Conservation (phyloP, 2,113 vertebrate genomes). For the Albula glossodonta region DNA sequence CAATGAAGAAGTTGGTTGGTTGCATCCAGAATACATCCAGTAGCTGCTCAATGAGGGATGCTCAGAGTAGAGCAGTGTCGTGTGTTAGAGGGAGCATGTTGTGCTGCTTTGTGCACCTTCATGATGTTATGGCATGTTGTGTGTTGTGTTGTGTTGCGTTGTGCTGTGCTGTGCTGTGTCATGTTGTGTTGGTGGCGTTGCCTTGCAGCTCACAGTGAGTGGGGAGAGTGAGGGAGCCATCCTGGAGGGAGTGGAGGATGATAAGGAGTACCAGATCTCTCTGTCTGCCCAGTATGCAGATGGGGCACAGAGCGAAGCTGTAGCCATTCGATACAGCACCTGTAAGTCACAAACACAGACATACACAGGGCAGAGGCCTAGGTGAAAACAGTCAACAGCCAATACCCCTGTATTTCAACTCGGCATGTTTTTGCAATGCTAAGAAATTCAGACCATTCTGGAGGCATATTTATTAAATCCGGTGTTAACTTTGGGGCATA, state of each 20-base stretch:
- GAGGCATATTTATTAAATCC: too few species aligned
- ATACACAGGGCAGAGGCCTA: not conserved
- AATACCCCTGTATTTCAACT: too few species aligned
- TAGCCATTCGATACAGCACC: slow-evolving; percentile 82
- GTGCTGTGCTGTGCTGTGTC: not conserved
- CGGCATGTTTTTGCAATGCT: too few species aligned
- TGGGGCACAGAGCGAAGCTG: slow-evolving; percentile 82
- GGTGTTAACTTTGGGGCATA: too few species aligned
- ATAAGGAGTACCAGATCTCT: slow-evolving; percentile 86
- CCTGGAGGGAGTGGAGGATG: slow-evolving; percentile 78
- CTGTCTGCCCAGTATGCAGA: slow-evolving; percentile 86
- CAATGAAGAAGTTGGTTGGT: too few species aligned
- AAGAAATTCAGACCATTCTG: too few species aligned
- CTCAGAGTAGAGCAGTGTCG: too few species aligned
- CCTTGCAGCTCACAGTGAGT: slow-evolving; percentile 73
- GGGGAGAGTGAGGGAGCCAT: slow-evolving; percentile 72
- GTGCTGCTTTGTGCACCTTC: not conserved
- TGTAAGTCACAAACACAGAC: slow-evolving; percentile 68
- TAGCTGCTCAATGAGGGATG: too few species aligned
- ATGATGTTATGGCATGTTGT: not conserved
- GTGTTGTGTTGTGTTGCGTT: slow-evolving; percentile 6
- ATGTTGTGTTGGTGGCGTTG: slow-evolving; percentile 7
- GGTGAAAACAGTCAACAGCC: too few species aligned
- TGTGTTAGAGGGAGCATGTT: too few species aligned
- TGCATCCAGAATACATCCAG: too few species aligned